Percentiles rank a stretch among this genome's conserved stretches.
phyloP scores from a whole-genome alignment of 2,888 invertebrate genomes.

The Drosophila infuscata region DNA sequence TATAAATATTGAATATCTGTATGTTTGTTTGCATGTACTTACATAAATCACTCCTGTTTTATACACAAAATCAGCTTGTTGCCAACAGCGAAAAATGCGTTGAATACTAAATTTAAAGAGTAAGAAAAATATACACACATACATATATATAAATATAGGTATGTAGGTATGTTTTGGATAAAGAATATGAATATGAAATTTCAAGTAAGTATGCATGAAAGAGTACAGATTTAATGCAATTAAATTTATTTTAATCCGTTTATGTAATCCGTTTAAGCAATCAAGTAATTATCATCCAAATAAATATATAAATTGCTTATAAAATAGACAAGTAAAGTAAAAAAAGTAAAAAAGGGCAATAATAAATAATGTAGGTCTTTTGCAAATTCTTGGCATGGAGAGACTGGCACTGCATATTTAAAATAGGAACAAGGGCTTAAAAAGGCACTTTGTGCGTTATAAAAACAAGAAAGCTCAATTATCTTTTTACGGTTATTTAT shows the following conservation, averaged over 20 bases:
- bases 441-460: not conserved
- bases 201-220: not conserved
- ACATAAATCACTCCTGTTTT: slow-evolving; percentile 41
- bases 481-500: not conserved
- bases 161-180: not conserved
- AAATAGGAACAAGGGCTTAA: not conserved
- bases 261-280: not conserved
- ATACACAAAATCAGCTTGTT: slow-evolving; percentile 35
- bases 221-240: not conserved
- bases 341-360: not conserved
- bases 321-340: too few relatives aligned
- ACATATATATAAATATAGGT: not conserved
- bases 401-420: not conserved
- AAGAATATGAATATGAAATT: not conserved
- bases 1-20: slow-evolving; percentile 9
- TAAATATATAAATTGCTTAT: not conserved
- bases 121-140: not conserved
- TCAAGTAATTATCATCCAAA: not conserved
- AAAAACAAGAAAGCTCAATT: not conserved
- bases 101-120: slow-evolving; percentile 11
- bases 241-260: not conserved
- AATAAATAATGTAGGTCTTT: not conserved
- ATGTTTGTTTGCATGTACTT: not conserved
- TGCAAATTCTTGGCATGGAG: not conserved
- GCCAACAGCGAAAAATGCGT: slow-evolving; percentile 6